Conservation (phyloP, 2,888 invertebrate species). For the Cotesia congregata region DNA sequence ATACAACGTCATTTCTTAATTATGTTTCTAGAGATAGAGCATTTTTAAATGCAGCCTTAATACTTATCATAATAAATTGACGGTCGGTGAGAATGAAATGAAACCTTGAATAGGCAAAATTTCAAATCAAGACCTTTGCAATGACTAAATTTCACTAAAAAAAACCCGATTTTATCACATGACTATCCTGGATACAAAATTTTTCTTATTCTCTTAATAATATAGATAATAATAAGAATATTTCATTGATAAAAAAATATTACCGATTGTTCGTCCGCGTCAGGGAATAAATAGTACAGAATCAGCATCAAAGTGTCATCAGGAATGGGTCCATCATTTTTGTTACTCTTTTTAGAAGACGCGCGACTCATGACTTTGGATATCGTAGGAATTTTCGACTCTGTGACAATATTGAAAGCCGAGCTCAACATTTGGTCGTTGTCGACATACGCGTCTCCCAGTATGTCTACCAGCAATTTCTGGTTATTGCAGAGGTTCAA, state of each 20-base stretch:
- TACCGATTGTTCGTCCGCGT: constrained; percentile 80
- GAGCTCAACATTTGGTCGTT: constrained; percentile 67
- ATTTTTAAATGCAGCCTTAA: no score
- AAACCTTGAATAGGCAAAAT: no score
- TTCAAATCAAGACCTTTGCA: no score
- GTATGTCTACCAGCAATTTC: constrained; percentile 71
- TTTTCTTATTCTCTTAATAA: no score
- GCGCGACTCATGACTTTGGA: constrained; percentile 74
- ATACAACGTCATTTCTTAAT: no score
- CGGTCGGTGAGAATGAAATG: no score
- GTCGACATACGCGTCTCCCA: constrained; percentile 72
- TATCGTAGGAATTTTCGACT: constrained; percentile 80
- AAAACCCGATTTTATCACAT: no score
- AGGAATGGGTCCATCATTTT: constrained; percentile 81
- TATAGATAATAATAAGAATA: not conserved
- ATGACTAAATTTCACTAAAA: no score
- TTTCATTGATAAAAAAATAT: constrained; percentile 39
- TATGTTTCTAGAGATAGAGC: no score
- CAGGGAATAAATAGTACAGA: constrained; percentile 89
- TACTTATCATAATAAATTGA: no score
- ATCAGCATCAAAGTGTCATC: constrained; percentile 83
- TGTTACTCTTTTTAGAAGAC: constrained; percentile 70
- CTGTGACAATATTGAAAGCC: constrained; percentile 79
- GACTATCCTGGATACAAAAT: no score
- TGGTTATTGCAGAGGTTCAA: constrained; percentile 76